These are phyloP conservation scores for Dermochelys coriacea DNA, from an alignment of 2,797 vertebrate genomes.

Conservation along the genomic window DNA sequence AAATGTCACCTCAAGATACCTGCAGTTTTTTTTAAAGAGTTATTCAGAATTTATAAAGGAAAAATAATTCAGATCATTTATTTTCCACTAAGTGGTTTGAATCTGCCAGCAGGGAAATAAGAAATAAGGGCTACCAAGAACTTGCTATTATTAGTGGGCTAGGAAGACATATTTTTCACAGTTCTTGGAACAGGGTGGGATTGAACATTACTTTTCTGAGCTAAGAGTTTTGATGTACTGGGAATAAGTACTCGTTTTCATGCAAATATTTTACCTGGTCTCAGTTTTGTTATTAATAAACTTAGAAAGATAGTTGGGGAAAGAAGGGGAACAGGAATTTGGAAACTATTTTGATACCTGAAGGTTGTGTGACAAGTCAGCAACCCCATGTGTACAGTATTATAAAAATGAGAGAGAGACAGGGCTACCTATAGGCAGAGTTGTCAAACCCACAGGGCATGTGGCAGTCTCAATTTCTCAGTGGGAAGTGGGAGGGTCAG, in stretches of 20 bases:
- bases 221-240: not conserved
- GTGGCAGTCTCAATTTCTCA: not conserved
- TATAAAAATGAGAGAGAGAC: not conserved
- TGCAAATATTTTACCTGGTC: not conserved
- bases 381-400: not conserved
- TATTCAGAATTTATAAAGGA: not conserved
- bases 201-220: not conserved
- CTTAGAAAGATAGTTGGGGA: not conserved
- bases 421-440: not conserved
- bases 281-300: not conserved
- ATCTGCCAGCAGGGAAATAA: rapidly evolving
- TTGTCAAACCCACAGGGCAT: not conserved
- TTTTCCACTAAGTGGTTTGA: not conserved
- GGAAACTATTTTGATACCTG: not conserved
- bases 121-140: not conserved
- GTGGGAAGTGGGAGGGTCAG: no score
- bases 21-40: not conserved
- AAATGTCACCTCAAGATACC: not conserved
- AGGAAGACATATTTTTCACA: rapidly evolving
- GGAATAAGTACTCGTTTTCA: not conserved
- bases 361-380: not conserved
- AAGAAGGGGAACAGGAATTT: not conserved
- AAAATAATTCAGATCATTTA: not conserved
- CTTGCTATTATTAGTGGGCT: not conserved
- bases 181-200: not conserved